Evolutionary conservation across 1,140 invertebrate species (phyloP).

Genomic region (Lordiphosa stackelbergi): DNA sequence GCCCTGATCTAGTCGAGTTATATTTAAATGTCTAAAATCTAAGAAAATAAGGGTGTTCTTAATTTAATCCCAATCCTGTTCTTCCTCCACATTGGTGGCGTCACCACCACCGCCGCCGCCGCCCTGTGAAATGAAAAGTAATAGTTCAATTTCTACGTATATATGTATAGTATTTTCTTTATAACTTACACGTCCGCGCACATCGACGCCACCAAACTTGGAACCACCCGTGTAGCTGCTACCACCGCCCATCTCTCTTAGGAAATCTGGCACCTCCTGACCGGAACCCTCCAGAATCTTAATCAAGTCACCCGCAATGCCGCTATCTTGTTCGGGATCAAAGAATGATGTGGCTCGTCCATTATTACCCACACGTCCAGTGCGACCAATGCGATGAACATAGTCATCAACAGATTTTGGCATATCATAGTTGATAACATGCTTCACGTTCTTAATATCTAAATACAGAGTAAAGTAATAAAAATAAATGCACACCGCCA

Average conservation of each 20-base stretch:
- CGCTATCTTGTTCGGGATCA: conserved; percentile 81
- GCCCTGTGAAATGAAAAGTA: conserved; percentile 14
- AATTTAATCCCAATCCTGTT: conserved; percentile 45
- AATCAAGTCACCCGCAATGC: conserved; percentile 82
- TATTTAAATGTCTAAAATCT: neutral
- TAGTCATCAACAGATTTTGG: conserved; percentile 92
- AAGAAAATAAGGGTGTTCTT: neutral
- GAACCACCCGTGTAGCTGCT: conserved; percentile 27
- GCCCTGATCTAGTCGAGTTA: neutral
- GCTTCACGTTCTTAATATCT: conserved; percentile 82
- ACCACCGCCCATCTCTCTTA: conserved; percentile 77
- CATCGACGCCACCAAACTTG: conserved; percentile 79
- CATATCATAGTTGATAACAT: conserved; percentile 95
- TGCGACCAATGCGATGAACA: conserved; percentile 96
- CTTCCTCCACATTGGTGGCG: conserved; percentile 15
- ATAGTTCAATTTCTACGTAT: neutral
- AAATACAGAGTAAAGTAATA: neutral
- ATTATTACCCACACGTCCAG: conserved; percentile 93
- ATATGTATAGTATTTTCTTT: neutral
- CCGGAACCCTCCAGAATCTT: conserved; percentile 84
- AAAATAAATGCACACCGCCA: conserved; percentile 93
- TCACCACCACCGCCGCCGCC: neutral
- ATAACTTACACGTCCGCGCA: conserved; percentile 74
- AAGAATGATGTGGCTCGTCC: conserved; percentile 94
- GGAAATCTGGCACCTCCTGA: conserved; percentile 82